These are phyloP conservation scores for Stegodyphus mimosarum DNA, from an alignment of 1,140 invertebrate genomes.

Conservation along the genomic window DNA sequence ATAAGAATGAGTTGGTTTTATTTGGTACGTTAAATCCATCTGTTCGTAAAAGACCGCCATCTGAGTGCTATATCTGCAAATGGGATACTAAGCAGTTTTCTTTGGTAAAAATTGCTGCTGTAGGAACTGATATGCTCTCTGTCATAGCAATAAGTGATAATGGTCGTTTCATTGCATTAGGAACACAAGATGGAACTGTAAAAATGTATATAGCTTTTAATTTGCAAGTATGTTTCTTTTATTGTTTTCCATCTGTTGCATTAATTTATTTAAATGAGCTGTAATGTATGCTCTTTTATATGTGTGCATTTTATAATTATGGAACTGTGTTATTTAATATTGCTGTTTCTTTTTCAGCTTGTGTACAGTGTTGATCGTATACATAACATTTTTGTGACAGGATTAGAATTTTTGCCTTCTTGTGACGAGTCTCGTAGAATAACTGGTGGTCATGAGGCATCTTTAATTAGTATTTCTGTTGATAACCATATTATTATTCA, in stretches of 20 bases:
- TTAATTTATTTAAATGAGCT: too few relatives aligned
- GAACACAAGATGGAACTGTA: conserved; percentile 92
- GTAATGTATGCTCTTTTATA: not conserved
- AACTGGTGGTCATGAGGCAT: conserved; percentile 78
- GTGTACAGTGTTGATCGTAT: conserved; percentile 83
- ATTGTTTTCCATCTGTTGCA: not conserved
- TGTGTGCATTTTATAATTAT: not conserved
- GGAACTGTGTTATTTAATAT: conserved; percentile 10
- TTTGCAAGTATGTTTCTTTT: conserved; percentile 76
- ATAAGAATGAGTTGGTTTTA: conserved; percentile 75
- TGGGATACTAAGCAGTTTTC: conserved; percentile 69
- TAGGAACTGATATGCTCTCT: conserved; percentile 78
- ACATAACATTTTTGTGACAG: conserved; percentile 95
- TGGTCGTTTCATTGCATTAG: conserved; percentile 89
- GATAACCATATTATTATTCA: conserved; percentile 94
- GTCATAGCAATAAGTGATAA: conserved; percentile 89
- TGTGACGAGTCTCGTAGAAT: conserved; percentile 74
- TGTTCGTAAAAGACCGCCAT: conserved; percentile 71
- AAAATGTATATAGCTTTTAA: conserved; percentile 92
- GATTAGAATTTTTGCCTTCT: conserved; percentile 84
- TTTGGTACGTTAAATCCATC: conserved; percentile 86
- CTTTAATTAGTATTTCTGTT: conserved; percentile 92
- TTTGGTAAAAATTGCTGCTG: conserved; percentile 65
- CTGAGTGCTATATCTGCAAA: conserved; percentile 68
- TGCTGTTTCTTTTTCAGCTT: conserved; percentile 72